Percentiles rank a stretch among this genome's conserved stretches.
phyloP scores from a whole-genome alignment of 2,113 vertebrate species.

The Columba livia region DNA sequence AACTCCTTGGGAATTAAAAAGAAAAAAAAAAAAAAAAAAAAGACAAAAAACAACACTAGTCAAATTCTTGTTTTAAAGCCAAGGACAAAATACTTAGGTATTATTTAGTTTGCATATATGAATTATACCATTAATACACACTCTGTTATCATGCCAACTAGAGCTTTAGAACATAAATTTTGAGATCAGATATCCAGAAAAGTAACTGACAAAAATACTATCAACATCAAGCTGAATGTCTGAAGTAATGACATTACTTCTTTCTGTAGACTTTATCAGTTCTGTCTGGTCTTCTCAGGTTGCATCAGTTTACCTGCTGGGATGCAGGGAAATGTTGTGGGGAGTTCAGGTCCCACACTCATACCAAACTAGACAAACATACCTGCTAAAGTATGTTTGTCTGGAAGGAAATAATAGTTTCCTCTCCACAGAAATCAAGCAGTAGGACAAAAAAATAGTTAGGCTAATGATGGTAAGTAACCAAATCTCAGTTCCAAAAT shows the following conservation, averaged over 20 bases:
- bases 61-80: background rate
- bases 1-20: background rate
- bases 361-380: background rate
- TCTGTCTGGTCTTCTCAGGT: background rate
- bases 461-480: background rate
- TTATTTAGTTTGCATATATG: background rate
- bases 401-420: background rate
- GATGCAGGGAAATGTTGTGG: background rate
- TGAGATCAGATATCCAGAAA: background rate
- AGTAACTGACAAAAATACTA: background rate
- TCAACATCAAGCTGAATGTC: background rate
- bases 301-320: background rate
- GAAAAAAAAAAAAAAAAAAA: background rate
- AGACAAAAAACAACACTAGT: background rate
- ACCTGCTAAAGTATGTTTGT: background rate
- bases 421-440: background rate
- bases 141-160: background rate
- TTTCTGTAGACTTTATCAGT: background rate
- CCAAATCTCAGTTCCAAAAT: background rate
- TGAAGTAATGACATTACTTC: background rate
- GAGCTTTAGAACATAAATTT: background rate
- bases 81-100: background rate
- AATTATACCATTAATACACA: background rate
- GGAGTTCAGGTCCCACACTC: background rate
- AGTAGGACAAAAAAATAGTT: background rate